Evolutionary conservation across 2,797 vertebrate species (phyloP).

Genomic region (Platalea minor): DNA sequence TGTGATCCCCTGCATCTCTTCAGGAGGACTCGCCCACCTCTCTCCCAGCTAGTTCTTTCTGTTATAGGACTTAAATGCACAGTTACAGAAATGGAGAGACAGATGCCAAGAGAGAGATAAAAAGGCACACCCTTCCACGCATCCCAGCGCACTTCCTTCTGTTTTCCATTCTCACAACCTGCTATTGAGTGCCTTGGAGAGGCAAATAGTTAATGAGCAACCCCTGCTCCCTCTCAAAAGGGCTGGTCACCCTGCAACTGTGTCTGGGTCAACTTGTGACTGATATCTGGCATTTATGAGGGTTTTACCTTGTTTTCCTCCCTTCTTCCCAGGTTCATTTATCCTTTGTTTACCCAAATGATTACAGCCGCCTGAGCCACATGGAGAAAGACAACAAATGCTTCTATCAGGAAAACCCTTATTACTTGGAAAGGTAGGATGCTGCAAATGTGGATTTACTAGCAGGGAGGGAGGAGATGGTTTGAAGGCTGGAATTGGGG

Average conservation of each 20-base stretch:
- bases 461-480: background rate
- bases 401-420: conserved; percentile 82
- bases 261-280: background rate
- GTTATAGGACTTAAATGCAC: background rate
- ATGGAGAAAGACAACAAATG: conserved; percentile 92
- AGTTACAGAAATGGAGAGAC: background rate
- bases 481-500: background rate
- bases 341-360: conserved; percentile 92
- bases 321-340: conserved; percentile 81
- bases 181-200: background rate
- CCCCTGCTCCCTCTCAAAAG: background rate
- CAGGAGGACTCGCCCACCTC: background rate
- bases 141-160: background rate
- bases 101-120: background rate
- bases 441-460: background rate
- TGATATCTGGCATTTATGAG: background rate
- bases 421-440: conserved; percentile 73
- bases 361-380: conserved; percentile 92
- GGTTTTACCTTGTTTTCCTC: background rate
- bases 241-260: background rate
- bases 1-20: background rate
- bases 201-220: background rate
- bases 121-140: background rate
- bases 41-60: background rate
- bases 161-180: background rate